Percentiles rank a stretch among this genome's conserved stretches.
These are phyloP conservation scores for Rhizomys pruinosus DNA, from an alignment of 2,113 vertebrate genomes.

Conservation along the genomic window DNA sequence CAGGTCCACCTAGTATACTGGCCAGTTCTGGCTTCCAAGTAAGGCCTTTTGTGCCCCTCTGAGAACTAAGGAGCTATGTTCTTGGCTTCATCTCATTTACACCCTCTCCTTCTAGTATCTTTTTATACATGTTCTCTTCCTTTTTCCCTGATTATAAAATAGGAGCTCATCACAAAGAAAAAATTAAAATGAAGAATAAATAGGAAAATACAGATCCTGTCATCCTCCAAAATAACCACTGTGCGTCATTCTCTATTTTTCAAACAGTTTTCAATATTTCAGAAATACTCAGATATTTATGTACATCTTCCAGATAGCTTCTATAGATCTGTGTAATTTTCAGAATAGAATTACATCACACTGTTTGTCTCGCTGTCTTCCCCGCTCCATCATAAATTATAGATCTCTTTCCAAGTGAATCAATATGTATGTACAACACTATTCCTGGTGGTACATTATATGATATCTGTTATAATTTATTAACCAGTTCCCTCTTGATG, in stretches of 20 bases:
- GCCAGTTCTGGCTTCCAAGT: background rate
- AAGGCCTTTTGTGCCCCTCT: background rate
- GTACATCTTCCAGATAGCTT: background rate
- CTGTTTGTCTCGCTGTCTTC: background rate
- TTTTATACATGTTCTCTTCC: background rate
- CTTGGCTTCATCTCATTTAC: background rate
- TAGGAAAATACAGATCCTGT: background rate
- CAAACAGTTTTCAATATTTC: background rate
- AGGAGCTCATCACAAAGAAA: background rate
- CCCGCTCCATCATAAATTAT: background rate
- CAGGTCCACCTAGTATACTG: background rate
- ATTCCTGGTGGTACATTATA: background rate
- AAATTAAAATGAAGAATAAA: background rate
- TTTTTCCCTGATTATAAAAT: background rate
- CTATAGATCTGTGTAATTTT: background rate
- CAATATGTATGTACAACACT: background rate
- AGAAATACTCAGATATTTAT: background rate
- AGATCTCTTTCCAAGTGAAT: background rate
- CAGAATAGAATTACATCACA: background rate
- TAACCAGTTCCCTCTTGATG: background rate
- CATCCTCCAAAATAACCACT: background rate
- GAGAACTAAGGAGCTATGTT: fast-evolving
- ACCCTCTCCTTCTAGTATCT: background rate
- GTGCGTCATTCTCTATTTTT: background rate
- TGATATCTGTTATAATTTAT: background rate